Percentiles rank a stretch among this genome's conserved stretches.
These are phyloP conservation scores for Eupithecia inturbata DNA, from an alignment of 2,888 invertebrate genomes.

Conservation along the genomic window DNA sequence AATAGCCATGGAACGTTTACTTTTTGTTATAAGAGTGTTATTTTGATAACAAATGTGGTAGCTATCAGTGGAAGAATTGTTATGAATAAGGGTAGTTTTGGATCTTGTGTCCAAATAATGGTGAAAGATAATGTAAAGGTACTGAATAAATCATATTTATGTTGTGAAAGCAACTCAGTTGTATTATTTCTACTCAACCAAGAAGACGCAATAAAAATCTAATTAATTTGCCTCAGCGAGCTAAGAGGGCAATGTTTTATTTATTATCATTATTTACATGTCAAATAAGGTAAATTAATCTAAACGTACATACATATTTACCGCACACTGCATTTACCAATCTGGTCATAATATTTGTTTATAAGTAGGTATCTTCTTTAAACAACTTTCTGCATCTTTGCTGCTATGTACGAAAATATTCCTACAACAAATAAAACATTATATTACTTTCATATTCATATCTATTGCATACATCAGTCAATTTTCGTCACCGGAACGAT, in stretches of 20 bases:
- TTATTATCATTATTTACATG: no score
- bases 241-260: background rate
- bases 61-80: background rate
- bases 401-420: no score
- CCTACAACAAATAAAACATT: no score
- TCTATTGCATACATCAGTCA: background rate
- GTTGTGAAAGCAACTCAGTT: constrained; percentile 35
- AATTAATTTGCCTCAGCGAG: background rate
- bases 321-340: no score
- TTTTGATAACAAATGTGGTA: background rate
- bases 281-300: no score
- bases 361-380: no score
- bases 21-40: background rate
- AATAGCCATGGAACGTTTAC: background rate
- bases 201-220: background rate
- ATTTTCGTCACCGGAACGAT: background rate
- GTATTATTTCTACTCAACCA: constrained; percentile 16
- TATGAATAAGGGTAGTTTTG: constrained; percentile 8
- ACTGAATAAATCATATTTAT: constrained; percentile 36
- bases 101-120: constrained; percentile 29
- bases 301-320: no score
- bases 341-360: no score
- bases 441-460: no score
- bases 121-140: constrained; percentile 38
- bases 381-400: no score